A percentile compares a stretch with the other conserved stretches of the same genome.
phyloP scores from a whole-genome alignment of 2,888 invertebrate species.

The Nebria salina region DNA sequence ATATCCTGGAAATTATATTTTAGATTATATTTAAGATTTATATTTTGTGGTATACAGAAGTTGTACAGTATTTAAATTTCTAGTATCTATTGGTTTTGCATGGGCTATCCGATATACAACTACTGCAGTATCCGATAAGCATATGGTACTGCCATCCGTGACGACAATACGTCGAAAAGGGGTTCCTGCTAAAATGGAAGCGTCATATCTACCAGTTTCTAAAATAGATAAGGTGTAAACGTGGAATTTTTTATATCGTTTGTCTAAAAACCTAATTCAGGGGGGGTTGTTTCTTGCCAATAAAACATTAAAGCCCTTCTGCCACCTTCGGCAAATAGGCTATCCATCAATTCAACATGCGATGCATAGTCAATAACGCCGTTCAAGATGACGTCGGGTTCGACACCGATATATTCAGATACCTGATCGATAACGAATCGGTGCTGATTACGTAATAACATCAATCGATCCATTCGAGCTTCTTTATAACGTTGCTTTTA shows the following conservation, averaged over 20 bases:
- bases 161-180: slow-evolving; percentile 69
- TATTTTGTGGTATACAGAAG: too few species aligned
- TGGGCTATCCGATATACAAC: slow-evolving; percentile 74
- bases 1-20: slow-evolving; percentile 56
- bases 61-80: slow-evolving; percentile 74
- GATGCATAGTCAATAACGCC: slow-evolving; percentile 75
- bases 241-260: too few species aligned
- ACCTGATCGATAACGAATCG: slow-evolving; percentile 75
- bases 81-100: slow-evolving; percentile 68
- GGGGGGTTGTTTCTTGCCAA: slow-evolving; percentile 73
- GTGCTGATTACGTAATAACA: slow-evolving; percentile 66
- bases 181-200: slow-evolving; percentile 56
- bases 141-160: slow-evolving; percentile 68
- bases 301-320: slow-evolving; percentile 72
- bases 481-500: slow-evolving; percentile 72
- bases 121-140: slow-evolving; percentile 72
- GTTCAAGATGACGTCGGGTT: slow-evolving; percentile 71
- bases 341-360: slow-evolving; percentile 70
- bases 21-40: too few species aligned
- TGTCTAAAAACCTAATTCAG: slow-evolving; percentile 73
- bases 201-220: slow-evolving; percentile 72
- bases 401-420: slow-evolving; percentile 67
- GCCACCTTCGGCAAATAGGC: slow-evolving; percentile 71
- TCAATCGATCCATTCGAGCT: slow-evolving; percentile 63
- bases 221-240: slow-evolving; percentile 48